Conservation (phyloP, 2,113 vertebrate genomes). For the Chamaetylas fuelleborni region DNA sequence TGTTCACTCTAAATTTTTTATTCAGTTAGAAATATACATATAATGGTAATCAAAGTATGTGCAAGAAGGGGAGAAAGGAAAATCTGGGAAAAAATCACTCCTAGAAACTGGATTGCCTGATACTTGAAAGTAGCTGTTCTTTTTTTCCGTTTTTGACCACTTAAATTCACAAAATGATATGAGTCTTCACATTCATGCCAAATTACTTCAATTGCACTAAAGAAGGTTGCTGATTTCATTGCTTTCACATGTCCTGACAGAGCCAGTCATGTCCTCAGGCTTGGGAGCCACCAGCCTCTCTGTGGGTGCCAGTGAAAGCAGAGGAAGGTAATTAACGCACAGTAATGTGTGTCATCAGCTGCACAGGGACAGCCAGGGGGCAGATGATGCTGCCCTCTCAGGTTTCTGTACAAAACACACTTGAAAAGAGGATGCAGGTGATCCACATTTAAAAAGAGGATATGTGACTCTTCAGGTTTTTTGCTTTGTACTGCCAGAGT, state of each 20-base stretch:
- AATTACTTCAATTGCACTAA: background rate
- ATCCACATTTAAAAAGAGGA: background rate
- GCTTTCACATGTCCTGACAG: background rate
- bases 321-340: background rate
- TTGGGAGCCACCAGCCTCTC: background rate
- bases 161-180: background rate
- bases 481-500: background rate
- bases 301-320: background rate
- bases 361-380: background rate
- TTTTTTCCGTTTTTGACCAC: background rate
- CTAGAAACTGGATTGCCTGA: background rate
- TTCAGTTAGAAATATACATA: background rate
- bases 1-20: background rate
- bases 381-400: background rate
- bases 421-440: background rate
- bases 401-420: background rate
- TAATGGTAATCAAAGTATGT: background rate
- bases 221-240: background rate
- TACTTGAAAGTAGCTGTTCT: background rate
- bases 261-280: background rate
- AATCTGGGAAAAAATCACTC: background rate
- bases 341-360: background rate
- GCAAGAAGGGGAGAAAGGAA: background rate
- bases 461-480: background rate
- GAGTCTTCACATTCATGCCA: background rate